Percentiles rank a stretch among this genome's conserved stretches.
phyloP scores from a whole-genome alignment of 2,797 vertebrate genomes.

The Ceryle rudis region DNA sequence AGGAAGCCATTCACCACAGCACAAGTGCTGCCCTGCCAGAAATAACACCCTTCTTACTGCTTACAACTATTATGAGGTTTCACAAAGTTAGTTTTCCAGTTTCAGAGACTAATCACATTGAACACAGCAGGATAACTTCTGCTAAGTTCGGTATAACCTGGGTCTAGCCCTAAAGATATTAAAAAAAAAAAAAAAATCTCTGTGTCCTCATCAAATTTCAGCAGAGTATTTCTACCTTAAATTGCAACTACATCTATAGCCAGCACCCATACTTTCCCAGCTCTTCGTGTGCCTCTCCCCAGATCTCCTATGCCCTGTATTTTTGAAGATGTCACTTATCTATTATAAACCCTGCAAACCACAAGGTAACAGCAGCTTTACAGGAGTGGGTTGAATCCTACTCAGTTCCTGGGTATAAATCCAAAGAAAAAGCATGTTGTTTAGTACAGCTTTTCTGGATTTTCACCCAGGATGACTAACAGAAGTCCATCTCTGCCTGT shows the following conservation, averaged over 20 bases:
- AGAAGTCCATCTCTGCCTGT: neutral
- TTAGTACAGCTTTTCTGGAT: neutral
- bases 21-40: neutral
- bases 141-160: neutral
- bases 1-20: neutral
- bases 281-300: neutral
- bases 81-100: neutral
- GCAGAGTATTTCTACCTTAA: neutral
- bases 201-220: neutral
- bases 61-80: neutral
- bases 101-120: neutral
- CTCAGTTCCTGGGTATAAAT: neutral
- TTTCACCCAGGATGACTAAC: neutral
- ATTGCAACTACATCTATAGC: neutral
- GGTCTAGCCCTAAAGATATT: neutral
- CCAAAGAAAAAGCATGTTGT: neutral
- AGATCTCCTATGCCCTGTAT: neutral
- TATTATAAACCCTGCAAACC: neutral
- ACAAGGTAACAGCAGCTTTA: neutral
- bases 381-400: neutral
- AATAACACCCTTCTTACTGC: rapidly evolving
- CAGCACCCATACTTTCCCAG: neutral
- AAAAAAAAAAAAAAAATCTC: neutral
- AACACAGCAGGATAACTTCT: neutral
- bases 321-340: neutral